Percentiles rank a stretch among this genome's conserved stretches.
Conservation (phyloP, 2,888 invertebrate genomes). For the Apamea anceps region DNA sequence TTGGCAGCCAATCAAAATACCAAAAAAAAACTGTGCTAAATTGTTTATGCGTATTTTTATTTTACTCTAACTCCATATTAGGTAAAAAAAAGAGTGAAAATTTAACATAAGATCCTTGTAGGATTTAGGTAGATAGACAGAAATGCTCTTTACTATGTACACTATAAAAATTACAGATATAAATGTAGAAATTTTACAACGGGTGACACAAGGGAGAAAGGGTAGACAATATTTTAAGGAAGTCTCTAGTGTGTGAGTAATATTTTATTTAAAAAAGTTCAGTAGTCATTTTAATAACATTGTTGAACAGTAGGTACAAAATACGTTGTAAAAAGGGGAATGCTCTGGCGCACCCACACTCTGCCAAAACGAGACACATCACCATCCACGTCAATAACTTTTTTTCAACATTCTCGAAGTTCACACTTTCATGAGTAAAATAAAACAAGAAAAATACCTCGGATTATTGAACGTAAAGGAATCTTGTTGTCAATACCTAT, state of each 20-base stretch:
- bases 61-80: not conserved
- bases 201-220: not conserved
- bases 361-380: slow-evolving; percentile 49
- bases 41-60: not conserved
- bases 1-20: slow-evolving; percentile 47
- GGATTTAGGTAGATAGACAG: not conserved
- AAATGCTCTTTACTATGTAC: not conserved
- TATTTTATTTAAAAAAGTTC: not conserved
- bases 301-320: slow-evolving; percentile 2
- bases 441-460: slow-evolving; percentile 40
- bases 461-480: slow-evolving; percentile 20
- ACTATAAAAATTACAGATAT: not conserved
- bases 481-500: slow-evolving; percentile 11
- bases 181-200: not conserved
- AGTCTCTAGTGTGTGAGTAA: not conserved
- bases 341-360: slow-evolving; percentile 62
- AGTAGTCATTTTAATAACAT: not conserved
- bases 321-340: slow-evolving; percentile 64
- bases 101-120: not conserved
- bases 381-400: slow-evolving; percentile 65
- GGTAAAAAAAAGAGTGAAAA: no score
- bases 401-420: slow-evolving; percentile 55
- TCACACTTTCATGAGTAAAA: slow-evolving; percentile 54
- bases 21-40: not conserved
- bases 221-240: not conserved